Base-by-base conservation (phyloP, 2,113 vertebrate genomes). In the Cromileptes altivelis region DNA sequence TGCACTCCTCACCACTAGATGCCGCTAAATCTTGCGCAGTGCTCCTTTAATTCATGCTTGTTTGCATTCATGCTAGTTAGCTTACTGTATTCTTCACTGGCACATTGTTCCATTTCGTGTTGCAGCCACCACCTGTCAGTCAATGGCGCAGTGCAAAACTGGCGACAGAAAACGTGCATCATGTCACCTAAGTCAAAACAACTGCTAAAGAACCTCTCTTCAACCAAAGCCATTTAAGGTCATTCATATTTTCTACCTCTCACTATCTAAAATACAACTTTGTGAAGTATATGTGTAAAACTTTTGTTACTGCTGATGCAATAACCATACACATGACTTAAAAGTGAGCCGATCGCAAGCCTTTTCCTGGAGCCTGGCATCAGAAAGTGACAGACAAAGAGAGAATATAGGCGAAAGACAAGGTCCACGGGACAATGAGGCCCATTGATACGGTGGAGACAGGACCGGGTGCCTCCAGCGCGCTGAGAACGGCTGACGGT, bases 401-500 rank as follows among this genome's bases (percentile, higher is more conserved):
- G 78, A 58, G 78, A 85, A 70, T 77, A 79, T 83, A 61, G 60
- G 67, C 70, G 47, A 82, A 80, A 76, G 75, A 86, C 85, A 89
- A 84, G 86, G 70, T 78, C 62, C 25, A 25, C 15, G 13, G 58
- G 88, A 95, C 93, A 94, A 94, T 91, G 92, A 91, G 88, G 63
- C 79, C 91, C 92, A 94, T 93, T 95, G 93, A 95, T 89, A 81
- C 49, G 76, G 69, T n/a, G 85, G 93, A 93, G 94, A 93, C 87
- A 84, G 93, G 85, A 87, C 92, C n/a, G 90, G 90, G 90, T 90
- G 88, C 79, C 92, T 90, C 93, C 84, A 81, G 84, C 63, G 45
- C 53, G 75, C 87, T 25, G 74, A 84, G 89, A 80, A 71, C 65
- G 63, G 84, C 88, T 91, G 85, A 92, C 78, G 81, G 85, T 84